Evolutionary conservation across 2,113 vertebrate species (phyloP), one percentile per base, ranked within the genome.

Genomic region (Chamaea fasciata): DNA sequence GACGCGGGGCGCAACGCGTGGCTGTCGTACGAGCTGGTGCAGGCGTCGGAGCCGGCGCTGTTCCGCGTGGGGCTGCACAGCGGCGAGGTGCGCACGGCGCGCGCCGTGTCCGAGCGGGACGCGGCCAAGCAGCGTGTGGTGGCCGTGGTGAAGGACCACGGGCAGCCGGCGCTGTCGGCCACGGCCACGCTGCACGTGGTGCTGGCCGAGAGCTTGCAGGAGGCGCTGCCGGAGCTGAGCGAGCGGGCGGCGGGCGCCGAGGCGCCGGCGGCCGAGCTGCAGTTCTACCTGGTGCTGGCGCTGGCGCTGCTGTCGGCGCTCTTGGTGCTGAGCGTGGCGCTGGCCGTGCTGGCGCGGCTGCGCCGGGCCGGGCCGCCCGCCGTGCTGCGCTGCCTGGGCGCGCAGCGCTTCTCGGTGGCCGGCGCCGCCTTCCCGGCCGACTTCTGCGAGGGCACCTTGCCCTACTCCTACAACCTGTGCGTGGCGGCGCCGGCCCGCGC

Each of bases 151-250:
- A 98, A 97, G 30, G 97, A 95, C 74, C 95, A 94, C 10, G 81
- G 98, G 26, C 95, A 92, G 73, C 98, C 98, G 19, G 76, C 97
- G 52, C 98, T 98, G 30, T 99, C 98, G 19, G 97, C 98, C 86
- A 98, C 98, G 31, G 41, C 41, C 41, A 41, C 41, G 41, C 41
- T 41, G 41, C 41, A 41, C 41, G 41, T 41, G 41, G 41, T 41
- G 41, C 41, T 41, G 41, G 41, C 41, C 41, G 41, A 41, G 41
- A 41, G 41, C 41, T 41, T 41, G 41, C 41, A 41, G 41, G 41
- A 41, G 41, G 41, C 41, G 41, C 41, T 41, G 41, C 41, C 41
- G 41, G 41, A 41, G 41, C 41, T 41, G 41, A 41, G 41, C 41
- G 41, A 41, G 17, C 44, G 44, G 44, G 44, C 44, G 44, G 44